phyloP scores from a whole-genome alignment of 1,140 invertebrate species.

The Pygmarrhopalites habei region DNA sequence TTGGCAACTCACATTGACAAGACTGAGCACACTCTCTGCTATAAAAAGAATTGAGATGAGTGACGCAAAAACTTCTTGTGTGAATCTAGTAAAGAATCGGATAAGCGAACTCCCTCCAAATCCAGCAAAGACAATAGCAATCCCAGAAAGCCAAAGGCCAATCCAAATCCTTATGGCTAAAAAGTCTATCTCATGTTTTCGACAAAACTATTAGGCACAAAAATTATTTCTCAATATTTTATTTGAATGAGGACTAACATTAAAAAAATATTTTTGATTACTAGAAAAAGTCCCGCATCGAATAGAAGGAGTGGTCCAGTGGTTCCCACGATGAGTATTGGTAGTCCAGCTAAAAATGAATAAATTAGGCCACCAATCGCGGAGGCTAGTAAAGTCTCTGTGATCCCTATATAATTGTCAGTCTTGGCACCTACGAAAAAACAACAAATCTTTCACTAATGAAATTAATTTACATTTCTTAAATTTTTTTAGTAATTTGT shows the following conservation, averaged over 20 bases:
- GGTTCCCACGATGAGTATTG: slow-evolving; percentile 83
- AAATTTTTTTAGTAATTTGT: too few relatives aligned
- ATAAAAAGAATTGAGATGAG: slow-evolving; percentile 92
- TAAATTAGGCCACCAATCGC: slow-evolving; percentile 77
- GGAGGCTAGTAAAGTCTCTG: slow-evolving; percentile 81
- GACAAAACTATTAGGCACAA: slow-evolving; percentile 82
- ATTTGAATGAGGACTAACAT: too few relatives aligned
- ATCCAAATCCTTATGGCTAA: slow-evolving; percentile 81
- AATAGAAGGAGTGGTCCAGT: slow-evolving; percentile 90
- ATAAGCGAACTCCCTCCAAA: slow-evolving; percentile 88
- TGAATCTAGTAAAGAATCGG: slow-evolving; percentile 86
- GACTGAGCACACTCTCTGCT: slow-evolving; percentile 74
- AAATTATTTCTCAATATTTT: too few relatives aligned
- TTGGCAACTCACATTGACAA: too few relatives aligned
- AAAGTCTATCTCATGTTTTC: slow-evolving; percentile 69
- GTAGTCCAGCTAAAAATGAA: slow-evolving; percentile 77
- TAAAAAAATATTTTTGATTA: too few relatives aligned
- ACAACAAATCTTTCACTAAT: slow-evolving; percentile 56
- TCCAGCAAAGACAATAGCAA: too few relatives aligned
- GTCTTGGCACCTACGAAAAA: slow-evolving; percentile 76
- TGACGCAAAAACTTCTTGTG: slow-evolving; percentile 94
- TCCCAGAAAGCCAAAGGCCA: slow-evolving; percentile 85
- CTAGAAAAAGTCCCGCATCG: slow-evolving; percentile 88
- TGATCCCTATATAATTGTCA: slow-evolving; percentile 84
- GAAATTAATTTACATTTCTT: background rate